phyloP scores from a whole-genome alignment of 2,888 invertebrate species.

The Allophyes oxyacanthae region DNA sequence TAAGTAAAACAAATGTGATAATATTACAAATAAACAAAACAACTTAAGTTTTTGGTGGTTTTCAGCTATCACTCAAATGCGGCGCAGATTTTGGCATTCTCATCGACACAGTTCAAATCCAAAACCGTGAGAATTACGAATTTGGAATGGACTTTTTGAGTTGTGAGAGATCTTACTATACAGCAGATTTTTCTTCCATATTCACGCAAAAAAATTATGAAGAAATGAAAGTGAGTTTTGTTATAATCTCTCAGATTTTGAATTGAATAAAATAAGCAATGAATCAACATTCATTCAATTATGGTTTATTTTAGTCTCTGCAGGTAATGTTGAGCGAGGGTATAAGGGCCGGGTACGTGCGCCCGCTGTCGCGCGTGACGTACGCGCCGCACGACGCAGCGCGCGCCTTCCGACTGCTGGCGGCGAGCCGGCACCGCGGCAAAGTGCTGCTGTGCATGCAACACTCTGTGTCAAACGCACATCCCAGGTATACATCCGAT shows the following conservation, averaged over 20 bases:
- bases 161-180: constrained; percentile 43
- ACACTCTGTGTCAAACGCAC: neutral
- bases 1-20: too few relatives aligned
- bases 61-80: constrained; percentile 56
- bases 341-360: constrained; percentile 67
- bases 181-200: constrained; percentile 59
- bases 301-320: constrained; percentile 49
- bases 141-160: constrained; percentile 59
- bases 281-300: too few relatives aligned
- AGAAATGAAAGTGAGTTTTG: constrained; percentile 57
- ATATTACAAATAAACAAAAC: too few relatives aligned
- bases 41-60: neutral
- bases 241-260: neutral
- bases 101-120: constrained; percentile 57
- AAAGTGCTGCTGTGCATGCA: constrained; percentile 26
- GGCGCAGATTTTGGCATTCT: constrained; percentile 45
- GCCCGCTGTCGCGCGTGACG: constrained; percentile 66
- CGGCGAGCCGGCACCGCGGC: constrained; percentile 25
- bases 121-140: constrained; percentile 45
- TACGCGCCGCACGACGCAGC: constrained; percentile 40
- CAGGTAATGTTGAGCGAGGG: constrained; percentile 66
- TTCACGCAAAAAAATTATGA: constrained; percentile 46
- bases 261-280: neutral
- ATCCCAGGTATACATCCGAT: constrained; percentile 15
- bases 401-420: constrained; percentile 28